Evolutionary conservation across 2,113 vertebrate genomes (phyloP).

Genomic region (Oncorhynchus keta): DNA sequence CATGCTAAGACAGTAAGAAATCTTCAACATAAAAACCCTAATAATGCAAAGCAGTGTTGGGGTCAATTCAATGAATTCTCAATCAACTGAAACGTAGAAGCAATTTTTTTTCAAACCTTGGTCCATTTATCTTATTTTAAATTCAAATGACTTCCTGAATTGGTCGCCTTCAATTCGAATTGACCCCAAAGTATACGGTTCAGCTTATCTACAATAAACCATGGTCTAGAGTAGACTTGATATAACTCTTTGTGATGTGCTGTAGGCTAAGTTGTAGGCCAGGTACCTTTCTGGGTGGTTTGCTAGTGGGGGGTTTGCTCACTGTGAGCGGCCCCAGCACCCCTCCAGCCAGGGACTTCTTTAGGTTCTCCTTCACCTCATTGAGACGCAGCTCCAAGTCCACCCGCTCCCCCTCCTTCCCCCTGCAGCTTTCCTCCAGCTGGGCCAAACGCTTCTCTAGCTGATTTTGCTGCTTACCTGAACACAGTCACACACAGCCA

Average conservation of each 20-base stretch:
- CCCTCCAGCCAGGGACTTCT: constrained; percentile 89
- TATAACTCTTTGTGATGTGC: too few species aligned
- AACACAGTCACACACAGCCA: neutral
- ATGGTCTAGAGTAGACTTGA: neutral
- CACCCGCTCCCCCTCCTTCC: constrained; percentile 85
- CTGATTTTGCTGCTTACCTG: constrained; percentile 74
- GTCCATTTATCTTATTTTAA: too few species aligned
- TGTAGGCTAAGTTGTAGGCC: too few species aligned
- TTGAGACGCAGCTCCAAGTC: constrained; percentile 89
- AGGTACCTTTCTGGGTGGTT: neutral
- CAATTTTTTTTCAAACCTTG: too few species aligned
- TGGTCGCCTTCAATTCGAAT: too few species aligned
- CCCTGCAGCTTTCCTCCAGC: constrained; percentile 85
- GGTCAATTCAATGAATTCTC: too few species aligned
- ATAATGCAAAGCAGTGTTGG: too few species aligned
- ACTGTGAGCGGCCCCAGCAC: constrained; percentile 79
- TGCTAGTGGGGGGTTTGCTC: constrained; percentile 55
- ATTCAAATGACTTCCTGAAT: too few species aligned
- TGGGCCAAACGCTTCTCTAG: constrained; percentile 77
- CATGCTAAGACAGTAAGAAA: too few species aligned
- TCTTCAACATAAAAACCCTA: too few species aligned
- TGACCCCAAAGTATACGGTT: too few species aligned
- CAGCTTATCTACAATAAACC: neutral
- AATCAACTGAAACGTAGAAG: too few species aligned
- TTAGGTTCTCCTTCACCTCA: constrained; percentile 91